Evolutionary conservation across 2,888 invertebrate genomes (phyloP), one percentile per base, ranked within the genome.

Genomic region (Xanthia togata): DNA sequence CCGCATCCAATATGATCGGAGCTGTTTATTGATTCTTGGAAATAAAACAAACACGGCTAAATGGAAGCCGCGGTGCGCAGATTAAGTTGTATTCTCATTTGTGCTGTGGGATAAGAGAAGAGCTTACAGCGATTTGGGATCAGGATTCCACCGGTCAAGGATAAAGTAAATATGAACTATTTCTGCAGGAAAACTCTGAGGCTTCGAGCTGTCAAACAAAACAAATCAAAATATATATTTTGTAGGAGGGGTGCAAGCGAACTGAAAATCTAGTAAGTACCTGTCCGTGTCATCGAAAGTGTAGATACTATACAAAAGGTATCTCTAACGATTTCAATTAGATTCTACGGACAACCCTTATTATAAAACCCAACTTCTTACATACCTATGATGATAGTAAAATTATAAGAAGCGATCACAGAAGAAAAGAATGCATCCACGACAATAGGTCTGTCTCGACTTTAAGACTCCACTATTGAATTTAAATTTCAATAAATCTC

Each of bases 61-160:
- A 92, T 93, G 93, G 93, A 88, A 93, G 91, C 93, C 87, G 88
- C 82, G 83, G 86, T 76, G 82, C 80, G 91, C 90, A 90, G 93
- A 94, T 93, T 93, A 92, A 94, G 89, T 91, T 92, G 92, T 93
- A 92, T 91, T 86, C 90, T 89, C 89, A 87, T 91, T 89, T 86
- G 73, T 65, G 62, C 57, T 65, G 73, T 5, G 79, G 74, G 31
- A 4, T 76, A 73, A 83, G 76, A 11, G 23, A n/a, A 0, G 41
- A 73, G 11, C 38, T 69, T 50, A 55, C 14, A 76, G 89, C 88
- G 88, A 23, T 74, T 47, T 38, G 14, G 23, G 38, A 38, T n/a
- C 14, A 38, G 14, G 38, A 14, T 38, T 14, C 8, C 31, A 35
- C 20, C 4, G 4, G 31, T 35, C 9, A 60, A 60, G 35, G 35